phyloP scores from a whole-genome alignment of 2,888 invertebrate species.

The Apamea monoglypha region DNA sequence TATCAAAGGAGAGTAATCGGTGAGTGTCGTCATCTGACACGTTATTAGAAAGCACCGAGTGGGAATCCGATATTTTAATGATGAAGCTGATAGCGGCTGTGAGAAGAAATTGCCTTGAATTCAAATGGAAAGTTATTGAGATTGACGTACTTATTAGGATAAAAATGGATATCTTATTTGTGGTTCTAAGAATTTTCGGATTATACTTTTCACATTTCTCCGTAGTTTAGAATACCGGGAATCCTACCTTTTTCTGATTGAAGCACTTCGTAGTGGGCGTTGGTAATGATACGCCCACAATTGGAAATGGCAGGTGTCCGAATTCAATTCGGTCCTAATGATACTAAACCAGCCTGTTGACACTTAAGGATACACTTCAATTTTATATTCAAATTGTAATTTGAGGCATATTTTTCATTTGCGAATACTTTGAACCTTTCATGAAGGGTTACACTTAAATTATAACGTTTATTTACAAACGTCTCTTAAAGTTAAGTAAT shows the following conservation, averaged over 20 bases:
- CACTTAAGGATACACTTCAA: conserved; percentile 5
- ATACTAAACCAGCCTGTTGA: not conserved
- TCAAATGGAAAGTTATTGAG: conserved; percentile 17
- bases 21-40: conserved; percentile 56
- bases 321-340: conserved; percentile 6
- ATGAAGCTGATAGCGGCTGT: conserved; percentile 37
- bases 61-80: conserved; percentile 62
- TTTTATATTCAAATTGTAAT: not conserved
- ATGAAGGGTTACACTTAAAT: not conserved
- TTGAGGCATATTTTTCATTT: not conserved
- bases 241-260: conserved; percentile 9
- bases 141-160: conserved; percentile 44
- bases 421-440: not conserved
- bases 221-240: not conserved
- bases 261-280: conserved; percentile 15
- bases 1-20: conserved; percentile 66
- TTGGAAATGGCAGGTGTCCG: conserved; percentile 8
- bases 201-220: not conserved
- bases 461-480: not conserved
- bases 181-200: not conserved
- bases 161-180: conserved; percentile 14
- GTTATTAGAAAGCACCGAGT: conserved; percentile 65
- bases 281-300: conserved; percentile 11
- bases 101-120: conserved; percentile 37
- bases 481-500: not conserved